These are phyloP conservation scores for Mormyrops boulengeri DNA, from an alignment of 2,797 vertebrate species.

Conservation along the genomic window DNA sequence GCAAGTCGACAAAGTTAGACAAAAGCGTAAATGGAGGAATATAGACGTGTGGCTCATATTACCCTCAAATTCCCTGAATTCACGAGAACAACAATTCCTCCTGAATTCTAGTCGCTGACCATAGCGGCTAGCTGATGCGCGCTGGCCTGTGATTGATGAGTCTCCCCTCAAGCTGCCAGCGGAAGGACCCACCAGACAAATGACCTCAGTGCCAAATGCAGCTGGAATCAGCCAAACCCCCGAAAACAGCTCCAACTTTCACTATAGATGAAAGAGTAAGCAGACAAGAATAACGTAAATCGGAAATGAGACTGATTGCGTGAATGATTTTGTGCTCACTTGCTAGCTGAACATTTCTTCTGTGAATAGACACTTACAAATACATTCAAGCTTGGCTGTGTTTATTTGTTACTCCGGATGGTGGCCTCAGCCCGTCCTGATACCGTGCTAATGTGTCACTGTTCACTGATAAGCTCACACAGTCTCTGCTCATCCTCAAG, in stretches of 20 bases:
- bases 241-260: not conserved
- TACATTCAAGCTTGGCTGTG: not conserved
- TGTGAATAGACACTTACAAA: not conserved
- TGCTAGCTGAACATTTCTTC: not conserved
- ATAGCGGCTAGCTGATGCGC: not conserved
- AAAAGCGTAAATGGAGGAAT: not conserved
- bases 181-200: not conserved
- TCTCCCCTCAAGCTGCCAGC: not conserved
- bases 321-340: not conserved
- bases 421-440: not conserved
- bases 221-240: not conserved
- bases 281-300: not conserved
- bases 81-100: not conserved
- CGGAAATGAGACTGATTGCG: not conserved
- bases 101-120: not conserved
- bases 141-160: not conserved
- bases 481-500: not conserved
- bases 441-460: not conserved
- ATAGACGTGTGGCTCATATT: not conserved
- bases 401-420: not conserved
- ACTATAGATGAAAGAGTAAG: not conserved
- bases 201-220: conserved; percentile 8
- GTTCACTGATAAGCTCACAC: not conserved
- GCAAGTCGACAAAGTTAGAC: not conserved
- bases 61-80: not conserved